Evolutionary conservation across 2,797 vertebrate genomes (phyloP).

Genomic region (Varecia variegata): DNA sequence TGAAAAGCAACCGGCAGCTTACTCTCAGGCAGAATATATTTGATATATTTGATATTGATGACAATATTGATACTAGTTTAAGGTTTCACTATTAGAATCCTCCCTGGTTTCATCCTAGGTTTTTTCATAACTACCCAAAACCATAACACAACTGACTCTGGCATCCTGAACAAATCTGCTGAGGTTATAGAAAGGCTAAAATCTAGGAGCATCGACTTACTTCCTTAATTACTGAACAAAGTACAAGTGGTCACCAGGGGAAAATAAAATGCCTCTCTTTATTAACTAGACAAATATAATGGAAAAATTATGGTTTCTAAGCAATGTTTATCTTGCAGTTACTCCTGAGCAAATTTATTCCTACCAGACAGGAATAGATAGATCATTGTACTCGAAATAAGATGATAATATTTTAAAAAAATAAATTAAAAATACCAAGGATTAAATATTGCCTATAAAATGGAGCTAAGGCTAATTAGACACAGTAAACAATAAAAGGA

Average conservation of each 20-base stretch:
- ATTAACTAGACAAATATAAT: slow-evolving; percentile 78
- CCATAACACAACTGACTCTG: background rate
- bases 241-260: slow-evolving; percentile 75
- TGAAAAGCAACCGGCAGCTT: slow-evolving; percentile 69
- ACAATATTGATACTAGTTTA: background rate
- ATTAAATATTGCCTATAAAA: slow-evolving; percentile 75
- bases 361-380: slow-evolving; percentile 66
- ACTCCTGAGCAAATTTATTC: slow-evolving; percentile 66
- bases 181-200: slow-evolving; percentile 76
- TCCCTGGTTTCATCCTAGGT: slow-evolving; percentile 60
- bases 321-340: slow-evolving; percentile 63
- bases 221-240: slow-evolving; percentile 83
- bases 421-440: slow-evolving; percentile 67
- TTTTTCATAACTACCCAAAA: slow-evolving; percentile 55
- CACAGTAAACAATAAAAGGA: slow-evolving; percentile 49
- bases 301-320: slow-evolving; percentile 74
- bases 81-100: slow-evolving; percentile 71
- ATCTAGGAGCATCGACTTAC: slow-evolving; percentile 63
- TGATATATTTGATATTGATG: slow-evolving; percentile 36
- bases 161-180: slow-evolving; percentile 28
- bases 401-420: slow-evolving; percentile 31
- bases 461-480: slow-evolving; percentile 54
- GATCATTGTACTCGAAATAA: slow-evolving; percentile 55
- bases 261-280: slow-evolving; percentile 80
- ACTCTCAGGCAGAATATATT: slow-evolving; percentile 61